Evolutionary conservation across 2,888 invertebrate species (phyloP), one percentile per base, ranked within the genome.

Genomic region (Allacma fusca): DNA sequence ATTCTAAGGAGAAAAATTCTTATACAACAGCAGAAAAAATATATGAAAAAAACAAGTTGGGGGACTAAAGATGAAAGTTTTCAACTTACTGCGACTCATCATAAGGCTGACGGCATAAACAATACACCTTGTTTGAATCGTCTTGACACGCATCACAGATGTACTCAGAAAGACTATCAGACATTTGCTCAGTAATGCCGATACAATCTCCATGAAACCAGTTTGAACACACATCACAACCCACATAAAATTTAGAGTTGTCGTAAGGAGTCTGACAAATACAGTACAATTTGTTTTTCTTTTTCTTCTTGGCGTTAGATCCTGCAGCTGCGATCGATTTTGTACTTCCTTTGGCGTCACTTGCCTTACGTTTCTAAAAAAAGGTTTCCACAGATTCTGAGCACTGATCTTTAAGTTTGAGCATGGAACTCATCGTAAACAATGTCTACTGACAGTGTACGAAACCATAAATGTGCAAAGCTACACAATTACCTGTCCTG

Each of bases 161-260:
- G 87, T 95, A 98, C 86, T 96, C 94, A 69, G 95, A 94, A 87
- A 98, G 91, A 29, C 91, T 91, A 87, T 94, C 94, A 80, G 96
- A 96, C 89, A 93, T 93, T 86, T 94, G 93, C 87, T 97, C 96
- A 0, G 94, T 94, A 79, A 98, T 94, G 65, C 93, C 94, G 16
- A 98, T 96, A 87, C 99, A 99, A 84, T 94, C 94, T 0, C 97
- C 97, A 86, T 99, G 99, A 90, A 96, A 98, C 98, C 98, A 98
- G 87, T 97, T 97, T 85, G 94, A 95, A 87, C 98, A 99, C 85
- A 96, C 89, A 88, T 98, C 97, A 88, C 99, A 99, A 79, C 96
- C 97, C 82, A 99, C 95, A 88, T 98, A 98, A 87, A 98, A 98
- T 87, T 94, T 95, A 85, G 23, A 86, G 84, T 95, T 94, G 87